Conservation (phyloP, 2,888 invertebrate genomes). For the Amphipyra tragopoginis region DNA sequence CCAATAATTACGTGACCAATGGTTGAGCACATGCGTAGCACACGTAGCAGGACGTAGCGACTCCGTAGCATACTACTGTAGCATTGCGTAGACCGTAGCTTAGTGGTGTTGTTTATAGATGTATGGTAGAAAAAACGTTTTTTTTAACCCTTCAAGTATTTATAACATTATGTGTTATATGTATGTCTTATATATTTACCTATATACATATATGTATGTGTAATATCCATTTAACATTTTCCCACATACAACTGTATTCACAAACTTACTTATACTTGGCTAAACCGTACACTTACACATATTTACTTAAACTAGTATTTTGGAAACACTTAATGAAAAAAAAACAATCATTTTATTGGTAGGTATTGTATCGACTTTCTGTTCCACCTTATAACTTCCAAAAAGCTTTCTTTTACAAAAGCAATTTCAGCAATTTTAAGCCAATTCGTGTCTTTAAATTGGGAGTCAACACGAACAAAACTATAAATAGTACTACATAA, state of each 20-base stretch:
- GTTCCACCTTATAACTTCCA: too few species aligned
- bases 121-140: conserved; percentile 23
- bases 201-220: conserved; percentile 4
- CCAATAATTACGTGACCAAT: conserved; percentile 29
- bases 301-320: not conserved
- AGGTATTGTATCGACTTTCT: too few species aligned
- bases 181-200: conserved; percentile 9
- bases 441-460: too few species aligned
- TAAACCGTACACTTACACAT: not conserved
- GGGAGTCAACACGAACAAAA: too few species aligned
- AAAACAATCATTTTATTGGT: too few species aligned
- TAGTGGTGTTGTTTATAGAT: conserved; percentile 42
- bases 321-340: too few species aligned
- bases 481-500: too few species aligned
- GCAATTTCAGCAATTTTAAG: too few species aligned
- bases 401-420: too few species aligned
- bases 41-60: conserved; percentile 60
- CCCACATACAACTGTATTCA: not conserved
- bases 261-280: not conserved
- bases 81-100: conserved; percentile 62
- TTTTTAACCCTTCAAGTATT: conserved; percentile 13
- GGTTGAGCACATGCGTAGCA: conserved; percentile 68
- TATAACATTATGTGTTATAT: conserved; percentile 20
- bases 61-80: conserved; percentile 60
- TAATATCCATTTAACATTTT: not conserved